Percentiles rank a stretch among this genome's conserved stretches.
phyloP scores from a whole-genome alignment of 2,888 invertebrate species.

The Chirona hameri region DNA sequence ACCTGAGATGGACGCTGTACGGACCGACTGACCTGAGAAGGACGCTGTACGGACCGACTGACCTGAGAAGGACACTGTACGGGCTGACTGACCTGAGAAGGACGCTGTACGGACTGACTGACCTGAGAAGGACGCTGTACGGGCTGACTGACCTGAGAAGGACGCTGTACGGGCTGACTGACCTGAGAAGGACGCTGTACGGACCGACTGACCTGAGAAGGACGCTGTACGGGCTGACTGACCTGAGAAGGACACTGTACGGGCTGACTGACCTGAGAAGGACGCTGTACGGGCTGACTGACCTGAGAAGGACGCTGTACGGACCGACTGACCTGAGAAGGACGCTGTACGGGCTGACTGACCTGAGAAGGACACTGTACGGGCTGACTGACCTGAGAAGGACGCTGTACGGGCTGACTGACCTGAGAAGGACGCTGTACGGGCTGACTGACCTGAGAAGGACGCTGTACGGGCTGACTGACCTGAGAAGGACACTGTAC shows the following conservation, averaged over 20 bases:
- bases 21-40: too few species aligned
- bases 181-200: neutral
- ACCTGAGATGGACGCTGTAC: too few species aligned
- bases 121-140: conserved; percentile 9
- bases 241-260: neutral
- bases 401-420: too few species aligned
- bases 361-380: neutral
- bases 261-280: neutral
- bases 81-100: neutral
- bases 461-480: neutral
- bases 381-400: neutral
- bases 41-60: neutral
- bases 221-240: neutral
- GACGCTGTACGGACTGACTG: neutral
- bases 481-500: neutral
- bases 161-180: neutral
- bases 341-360: too few species aligned
- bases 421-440: too few species aligned
- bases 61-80: neutral
- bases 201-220: too few species aligned
- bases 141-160: neutral
- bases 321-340: neutral
- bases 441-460: too few species aligned
- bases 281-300: neutral
- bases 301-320: neutral